Base-by-base conservation (phyloP, 2,888 invertebrate genomes). In the Hemaris fuciformis region DNA sequence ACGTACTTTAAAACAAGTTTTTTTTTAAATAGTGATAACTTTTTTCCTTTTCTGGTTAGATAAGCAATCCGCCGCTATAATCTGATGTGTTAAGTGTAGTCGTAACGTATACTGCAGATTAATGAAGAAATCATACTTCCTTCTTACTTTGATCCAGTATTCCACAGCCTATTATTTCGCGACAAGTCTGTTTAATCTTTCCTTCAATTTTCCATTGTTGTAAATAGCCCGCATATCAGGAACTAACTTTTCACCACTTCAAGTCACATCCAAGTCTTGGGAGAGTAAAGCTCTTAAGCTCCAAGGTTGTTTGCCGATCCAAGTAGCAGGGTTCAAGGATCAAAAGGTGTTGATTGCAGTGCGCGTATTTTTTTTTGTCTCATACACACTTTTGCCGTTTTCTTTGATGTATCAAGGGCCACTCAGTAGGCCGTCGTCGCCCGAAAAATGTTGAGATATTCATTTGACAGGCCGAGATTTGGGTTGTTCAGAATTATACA, bases 381-480 rank as follows among this genome's bases (percentile, higher is more conserved):
- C 41, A 38, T 15, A 61, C 53, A 27, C 53, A 31, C 27, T 53
- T 18, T 15, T 8, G n/a, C n/a, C n/a, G 27, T 64, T 71, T 70
- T 71, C 76, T 81, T 81, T 81, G 74, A 81, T 75, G 74, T 77
- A 65, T 60, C 65, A 66, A 79, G 78, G 61, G 72, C 75, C 78
- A 80, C 81, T 81, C 73, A 81, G 73, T 78, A 66, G 74, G 68
- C 64, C 53, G 67, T 75, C 71, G 60, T 53, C 67, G 64, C 62
- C 67, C 71, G 53, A 69, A 74, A 74, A 76, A 70, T 67, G 69
- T 71, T 65, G 65, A 64, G 71, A 67, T 64, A 67, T 72, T 65
- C 62, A 66, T 61, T 67, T 57, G 57, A 43, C 45, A 53, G 60
- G 57, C 62, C 31, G 62, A 64, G 60, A 62, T 60, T 66, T 69